Evolutionary conservation across 2,113 vertebrate species (phyloP).

Genomic region (Trematomus loennbergii): DNA sequence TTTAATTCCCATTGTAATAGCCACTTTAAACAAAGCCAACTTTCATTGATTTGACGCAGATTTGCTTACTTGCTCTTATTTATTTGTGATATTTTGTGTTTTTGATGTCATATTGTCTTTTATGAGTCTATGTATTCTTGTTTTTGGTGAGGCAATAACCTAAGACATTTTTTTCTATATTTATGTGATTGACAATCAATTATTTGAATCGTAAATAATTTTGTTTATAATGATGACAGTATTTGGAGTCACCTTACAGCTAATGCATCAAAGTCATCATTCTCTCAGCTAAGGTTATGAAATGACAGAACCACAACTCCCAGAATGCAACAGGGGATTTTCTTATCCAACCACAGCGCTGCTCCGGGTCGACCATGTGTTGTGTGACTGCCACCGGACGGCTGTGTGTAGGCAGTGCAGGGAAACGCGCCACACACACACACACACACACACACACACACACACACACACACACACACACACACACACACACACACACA

Average conservation of each 20-base stretch:
- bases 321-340: slow-evolving; percentile 58
- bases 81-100: too few species aligned
- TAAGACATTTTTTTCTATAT: too few species aligned
- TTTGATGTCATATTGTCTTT: too few species aligned
- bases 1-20: too few species aligned
- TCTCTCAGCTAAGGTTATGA: neutral
- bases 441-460: neutral
- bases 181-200: too few species aligned
- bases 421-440: slow-evolving; percentile 35
- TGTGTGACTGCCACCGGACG: slow-evolving; percentile 70
- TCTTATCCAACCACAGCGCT: slow-evolving; percentile 36
- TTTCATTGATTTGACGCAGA: too few species aligned
- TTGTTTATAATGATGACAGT: neutral
- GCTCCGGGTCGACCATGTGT: slow-evolving; percentile 32
- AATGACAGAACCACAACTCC: slow-evolving; percentile 59
- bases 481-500: neutral
- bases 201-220: too few species aligned
- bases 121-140: too few species aligned
- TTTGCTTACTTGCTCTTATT: too few species aligned
- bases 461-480: neutral
- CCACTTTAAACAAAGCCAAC: too few species aligned
- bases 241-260: neutral
- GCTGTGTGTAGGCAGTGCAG: slow-evolving; percentile 62
- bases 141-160: too few species aligned
- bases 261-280: slow-evolving; percentile 1